Evolutionary conservation across 1,140 invertebrate species (phyloP).

Genomic region (Gerris buenoi): DNA sequence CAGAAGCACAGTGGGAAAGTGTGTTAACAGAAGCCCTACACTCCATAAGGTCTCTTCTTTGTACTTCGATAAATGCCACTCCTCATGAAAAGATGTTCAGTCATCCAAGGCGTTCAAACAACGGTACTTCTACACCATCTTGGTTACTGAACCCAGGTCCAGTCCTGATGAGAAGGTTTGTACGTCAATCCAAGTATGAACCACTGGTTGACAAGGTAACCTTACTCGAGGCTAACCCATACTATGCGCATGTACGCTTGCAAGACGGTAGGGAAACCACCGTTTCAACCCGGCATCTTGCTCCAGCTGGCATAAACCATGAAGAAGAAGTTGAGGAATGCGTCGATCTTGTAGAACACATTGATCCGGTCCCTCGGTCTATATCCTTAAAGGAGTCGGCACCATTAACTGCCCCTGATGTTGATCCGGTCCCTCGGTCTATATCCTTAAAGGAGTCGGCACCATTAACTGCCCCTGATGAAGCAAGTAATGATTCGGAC

Average conservation of each 20-base stretch:
- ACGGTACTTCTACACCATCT: background rate
- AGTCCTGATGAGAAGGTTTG: background rate
- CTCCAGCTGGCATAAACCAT: background rate
- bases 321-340: no score
- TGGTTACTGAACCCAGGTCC: background rate
- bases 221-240: background rate
- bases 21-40: conserved; percentile 1
- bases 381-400: no score
- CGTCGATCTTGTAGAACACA: no score
- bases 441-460: no score
- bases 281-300: background rate
- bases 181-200: background rate
- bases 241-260: background rate
- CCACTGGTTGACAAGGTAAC: background rate
- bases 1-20: conserved; percentile 8
- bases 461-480: no score
- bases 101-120: background rate
- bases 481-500: no score
- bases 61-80: conserved; percentile 3
- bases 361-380: no score
- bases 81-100: conserved; percentile 4
- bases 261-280: background rate
- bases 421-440: no score
- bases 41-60: background rate
- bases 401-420: no score